These are phyloP conservation scores for Latrodectus hesperus DNA, from an alignment of 2,888 invertebrate species.

Conservation along the genomic window DNA sequence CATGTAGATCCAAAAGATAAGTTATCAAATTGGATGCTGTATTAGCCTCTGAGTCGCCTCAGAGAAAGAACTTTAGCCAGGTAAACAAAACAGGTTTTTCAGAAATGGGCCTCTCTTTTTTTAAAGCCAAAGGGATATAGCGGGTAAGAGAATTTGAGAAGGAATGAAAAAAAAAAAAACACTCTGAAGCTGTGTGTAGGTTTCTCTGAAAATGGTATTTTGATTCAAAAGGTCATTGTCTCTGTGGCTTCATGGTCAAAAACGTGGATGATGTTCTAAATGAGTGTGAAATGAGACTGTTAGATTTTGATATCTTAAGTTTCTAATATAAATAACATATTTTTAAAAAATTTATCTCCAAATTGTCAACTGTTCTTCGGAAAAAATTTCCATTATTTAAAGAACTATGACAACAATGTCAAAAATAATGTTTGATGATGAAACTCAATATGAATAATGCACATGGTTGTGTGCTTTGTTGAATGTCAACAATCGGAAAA, in stretches of 20 bases:
- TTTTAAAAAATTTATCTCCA: too few species aligned
- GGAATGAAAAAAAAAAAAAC: conserved; percentile 9
- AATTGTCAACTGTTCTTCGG: too few species aligned
- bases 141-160: not conserved
- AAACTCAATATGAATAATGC: too few species aligned
- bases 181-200: conserved; percentile 33
- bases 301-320: too few species aligned
- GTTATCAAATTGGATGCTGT: not conserved
- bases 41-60: conserved; percentile 6
- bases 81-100: conserved; percentile 42
- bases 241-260: conserved; percentile 37
- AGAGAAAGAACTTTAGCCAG: not conserved
- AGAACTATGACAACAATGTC: too few species aligned
- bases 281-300: not conserved
- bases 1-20: not conserved
- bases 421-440: too few species aligned
- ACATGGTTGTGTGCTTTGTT: too few species aligned
- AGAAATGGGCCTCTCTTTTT: conserved; percentile 55
- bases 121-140: conserved; percentile 46
- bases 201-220: conserved; percentile 50
- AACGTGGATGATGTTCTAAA: conserved; percentile 43
- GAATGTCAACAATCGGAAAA: too few species aligned
- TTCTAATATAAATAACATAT: too few species aligned
- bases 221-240: conserved; percentile 44
- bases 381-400: too few species aligned